Base-by-base conservation (phyloP, 2,113 vertebrate species). In the Centrocercus urophasianus region DNA sequence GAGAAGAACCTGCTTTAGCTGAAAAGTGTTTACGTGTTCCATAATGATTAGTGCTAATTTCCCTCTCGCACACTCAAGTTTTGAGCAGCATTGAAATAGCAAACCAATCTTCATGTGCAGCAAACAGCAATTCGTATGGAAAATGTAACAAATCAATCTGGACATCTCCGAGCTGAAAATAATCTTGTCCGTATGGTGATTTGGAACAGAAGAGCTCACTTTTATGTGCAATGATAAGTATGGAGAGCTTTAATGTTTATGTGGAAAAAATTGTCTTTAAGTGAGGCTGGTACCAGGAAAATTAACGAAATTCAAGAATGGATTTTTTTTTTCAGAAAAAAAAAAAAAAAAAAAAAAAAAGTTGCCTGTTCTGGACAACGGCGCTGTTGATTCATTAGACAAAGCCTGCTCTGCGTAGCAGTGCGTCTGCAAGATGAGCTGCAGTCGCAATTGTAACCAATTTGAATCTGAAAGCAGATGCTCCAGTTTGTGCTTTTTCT, bases 1-100 rank as follows among this genome's bases (percentile, higher is more conserved):
- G 69, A 96, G 94, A 97, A 95, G 94, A 97, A 93, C 93, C 89
- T 96, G 94, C 94, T 96, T 95, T 97, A 94, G 91, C n/a, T 48
- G 75, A 83, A 81, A 65, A 0, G 9, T 83, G 65, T 95, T 88
- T 83, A 20, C 24, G 2, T 93, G 85, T 87, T 83, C 60, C 6
- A 2, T 86, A 47, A 70, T 0, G 0, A 65, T 69, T 84, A 86
- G 90, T 84, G 57, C 57, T 72, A 15, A 76, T 86, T 59, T 21
- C 77, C 25, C 42, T 32, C 11, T 22, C 67, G 63, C 17, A 50
- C 2, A 0, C 64, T 34, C 73, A 67, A 63, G 86, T 36, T 81
- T 70, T 69, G 65, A 78, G n/a, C 65, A 90, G 69, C 61, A 21
- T 43, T 64, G 38, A 86, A 88, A 90, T 76, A 83, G 72, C 74